A percentile compares a stretch with the other conserved stretches of the same genome.
phyloP scores from a whole-genome alignment of 2,797 vertebrate species.

The Carapus acus region DNA sequence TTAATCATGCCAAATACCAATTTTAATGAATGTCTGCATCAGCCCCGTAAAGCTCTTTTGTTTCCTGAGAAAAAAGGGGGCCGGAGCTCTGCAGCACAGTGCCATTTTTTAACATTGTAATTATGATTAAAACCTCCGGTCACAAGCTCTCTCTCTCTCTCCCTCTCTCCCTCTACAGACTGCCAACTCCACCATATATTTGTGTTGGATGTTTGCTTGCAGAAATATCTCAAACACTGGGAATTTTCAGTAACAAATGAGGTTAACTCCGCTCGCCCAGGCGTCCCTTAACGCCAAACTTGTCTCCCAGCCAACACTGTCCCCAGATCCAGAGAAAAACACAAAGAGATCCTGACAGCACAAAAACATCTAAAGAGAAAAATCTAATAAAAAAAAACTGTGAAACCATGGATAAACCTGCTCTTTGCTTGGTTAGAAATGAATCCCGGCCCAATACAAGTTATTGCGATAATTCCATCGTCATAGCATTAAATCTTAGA shows the following conservation, averaged over 20 bases:
- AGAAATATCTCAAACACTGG: slow-evolving; percentile 6
- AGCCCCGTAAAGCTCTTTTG: slow-evolving; percentile 42
- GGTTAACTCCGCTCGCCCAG: slow-evolving; percentile 18
- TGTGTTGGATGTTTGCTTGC: slow-evolving; percentile 7
- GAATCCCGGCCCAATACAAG: slow-evolving; percentile 14
- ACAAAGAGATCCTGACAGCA: too few species aligned
- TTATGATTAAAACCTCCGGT: slow-evolving; percentile 29
- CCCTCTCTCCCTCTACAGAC: background rate
- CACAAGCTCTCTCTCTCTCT: slow-evolving; percentile 35
- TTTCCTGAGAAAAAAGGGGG: slow-evolving; percentile 55
- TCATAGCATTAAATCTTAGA: slow-evolving; percentile 22
- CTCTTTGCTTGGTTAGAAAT: slow-evolving; percentile 24
- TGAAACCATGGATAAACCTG: slow-evolving; percentile 6
- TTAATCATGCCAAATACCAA: slow-evolving; percentile 72
- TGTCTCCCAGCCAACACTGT: slow-evolving; percentile 18
- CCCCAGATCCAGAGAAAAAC: too few species aligned
- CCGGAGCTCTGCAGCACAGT: slow-evolving; percentile 38
- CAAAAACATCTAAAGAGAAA: too few species aligned
- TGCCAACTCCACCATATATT: background rate
- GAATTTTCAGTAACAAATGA: slow-evolving; percentile 4
- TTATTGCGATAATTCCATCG: too few species aligned
- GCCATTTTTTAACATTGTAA: slow-evolving; percentile 45
- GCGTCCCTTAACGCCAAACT: slow-evolving; percentile 23
- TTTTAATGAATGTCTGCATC: slow-evolving; percentile 68
- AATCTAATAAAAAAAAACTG: too few species aligned